Evolutionary conservation across 1,140 invertebrate genomes (phyloP), one percentile per base, ranked within the genome.

Genomic region (Bombus huntii): DNA sequence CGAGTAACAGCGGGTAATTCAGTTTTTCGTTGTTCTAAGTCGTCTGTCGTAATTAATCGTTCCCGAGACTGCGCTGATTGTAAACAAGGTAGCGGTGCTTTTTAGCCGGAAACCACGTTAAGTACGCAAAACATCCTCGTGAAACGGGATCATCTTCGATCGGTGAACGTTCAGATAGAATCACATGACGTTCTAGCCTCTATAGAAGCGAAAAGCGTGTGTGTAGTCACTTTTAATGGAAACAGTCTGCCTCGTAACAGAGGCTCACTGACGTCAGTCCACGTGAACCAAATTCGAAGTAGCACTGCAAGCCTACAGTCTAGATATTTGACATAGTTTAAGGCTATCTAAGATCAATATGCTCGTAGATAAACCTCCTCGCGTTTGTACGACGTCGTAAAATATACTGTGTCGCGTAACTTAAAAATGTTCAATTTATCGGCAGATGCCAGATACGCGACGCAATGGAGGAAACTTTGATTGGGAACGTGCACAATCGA

Each of bases 231-330:
- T 39, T 71, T 39, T 71, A 71, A 70, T 28, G 4, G 37, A 70
- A 71, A 71, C 34, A 34, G 12, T 37, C 68, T 71, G 25, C 68
- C 22, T 71, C 34, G 68, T 39, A 71, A 71, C 68, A 31, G 62
- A 28, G 10, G 37, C 68, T 39, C 22, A 66, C n/a, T 71, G 68
- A 71, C 68, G 68, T 71, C 68, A 71, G 25, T 28, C 22, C 37
- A 71, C 65, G 31, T 66, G 65, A 66, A 66, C 31, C 65, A 66
- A 71, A 71, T 71, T 71, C 68, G 68, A 71, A 71, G 34, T 22
- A 71, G 37, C 31, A 34, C 9, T 22, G 31, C 37, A 34, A 39
- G 68, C 39, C 39, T 39, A 12, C 68, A 28, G 68, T 71, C 39
- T 39, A 28, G 25, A 13, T 71, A 39, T 71, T 71, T 39, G 34